These are phyloP conservation scores for Achroia grisella DNA, from an alignment of 1,140 invertebrate species.

Conservation along the genomic window DNA sequence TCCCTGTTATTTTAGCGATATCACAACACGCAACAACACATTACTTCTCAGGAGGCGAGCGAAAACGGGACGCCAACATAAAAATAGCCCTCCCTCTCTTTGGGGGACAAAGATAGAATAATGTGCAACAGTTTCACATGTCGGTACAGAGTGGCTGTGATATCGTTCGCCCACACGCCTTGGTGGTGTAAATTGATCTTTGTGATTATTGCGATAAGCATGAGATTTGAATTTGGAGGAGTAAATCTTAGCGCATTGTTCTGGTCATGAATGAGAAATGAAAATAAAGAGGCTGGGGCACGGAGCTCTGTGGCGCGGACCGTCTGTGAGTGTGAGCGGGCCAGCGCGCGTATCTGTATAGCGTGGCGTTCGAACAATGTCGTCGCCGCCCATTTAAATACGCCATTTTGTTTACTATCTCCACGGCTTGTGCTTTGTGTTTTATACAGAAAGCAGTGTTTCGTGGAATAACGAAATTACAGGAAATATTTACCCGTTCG, in stretches of 20 bases:
- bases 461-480: constrained; percentile 60
- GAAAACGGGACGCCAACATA: constrained; percentile 46
- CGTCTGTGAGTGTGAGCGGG: constrained; percentile 35
- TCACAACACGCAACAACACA: constrained; percentile 73
- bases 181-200: constrained; percentile 18
- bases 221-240: constrained; percentile 13
- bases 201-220: constrained; percentile 13
- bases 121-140: constrained; percentile 63
- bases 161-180: constrained; percentile 15
- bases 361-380: constrained; percentile 50
- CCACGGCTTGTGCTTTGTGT: constrained; percentile 32
- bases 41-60: constrained; percentile 63
- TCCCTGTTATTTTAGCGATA: constrained; percentile 73
- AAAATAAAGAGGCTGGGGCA: constrained; percentile 45
- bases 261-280: constrained; percentile 35
- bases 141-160: constrained; percentile 24
- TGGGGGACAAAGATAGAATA: constrained; percentile 42
- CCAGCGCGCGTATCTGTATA: constrained; percentile 40
- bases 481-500: constrained; percentile 58
- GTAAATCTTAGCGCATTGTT: constrained; percentile 30
- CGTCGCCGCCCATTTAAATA: constrained; percentile 72
- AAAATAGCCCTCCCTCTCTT: constrained; percentile 38
- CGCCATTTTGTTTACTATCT: constrained; percentile 71
- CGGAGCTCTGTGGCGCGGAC: not conserved
- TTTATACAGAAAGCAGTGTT: constrained; percentile 52